phyloP scores from a whole-genome alignment of 1,140 invertebrate genomes.

The Pentalonia nigronervosa region DNA sequence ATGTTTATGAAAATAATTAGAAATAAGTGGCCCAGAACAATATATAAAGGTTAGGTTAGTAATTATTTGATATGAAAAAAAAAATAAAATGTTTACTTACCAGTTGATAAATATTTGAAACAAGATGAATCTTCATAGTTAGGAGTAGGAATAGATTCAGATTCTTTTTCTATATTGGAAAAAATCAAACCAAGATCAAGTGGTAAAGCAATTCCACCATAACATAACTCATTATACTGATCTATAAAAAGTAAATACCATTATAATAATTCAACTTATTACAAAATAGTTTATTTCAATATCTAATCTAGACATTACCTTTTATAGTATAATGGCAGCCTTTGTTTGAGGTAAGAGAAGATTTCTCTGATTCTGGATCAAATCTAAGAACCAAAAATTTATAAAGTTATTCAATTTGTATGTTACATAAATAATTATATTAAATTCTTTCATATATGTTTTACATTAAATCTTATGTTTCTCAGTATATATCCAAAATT shows the following conservation, averaged over 20 bases:
- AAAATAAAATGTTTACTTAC: background rate
- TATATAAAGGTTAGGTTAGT: background rate
- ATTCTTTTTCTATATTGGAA: slow-evolving; percentile 46
- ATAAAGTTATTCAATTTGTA: background rate
- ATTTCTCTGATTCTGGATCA: slow-evolving; percentile 20
- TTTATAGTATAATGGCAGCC: slow-evolving; percentile 23
- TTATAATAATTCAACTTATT: background rate
- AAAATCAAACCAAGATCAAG: slow-evolving; percentile 41
- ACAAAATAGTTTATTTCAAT: background rate
- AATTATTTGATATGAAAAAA: background rate
- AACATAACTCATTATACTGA: slow-evolving; percentile 42
- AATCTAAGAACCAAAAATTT: slow-evolving; percentile 5
- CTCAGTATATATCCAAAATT: no score
- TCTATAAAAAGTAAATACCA: slow-evolving; percentile 16
- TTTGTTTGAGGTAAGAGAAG: slow-evolving; percentile 15
- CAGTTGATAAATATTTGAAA: slow-evolving; percentile 44
- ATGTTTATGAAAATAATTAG: background rate
- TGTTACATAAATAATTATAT: background rate
- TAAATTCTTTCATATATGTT: background rate
- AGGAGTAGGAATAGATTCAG: slow-evolving; percentile 54
- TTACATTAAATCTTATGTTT: background rate
- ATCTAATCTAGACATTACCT: background rate
- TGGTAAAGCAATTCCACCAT: slow-evolving; percentile 45
- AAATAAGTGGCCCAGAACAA: background rate
- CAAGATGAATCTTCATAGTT: slow-evolving; percentile 49